Conservation (phyloP, 2,797 vertebrate genomes). For the Synanceia verrucosa region DNA sequence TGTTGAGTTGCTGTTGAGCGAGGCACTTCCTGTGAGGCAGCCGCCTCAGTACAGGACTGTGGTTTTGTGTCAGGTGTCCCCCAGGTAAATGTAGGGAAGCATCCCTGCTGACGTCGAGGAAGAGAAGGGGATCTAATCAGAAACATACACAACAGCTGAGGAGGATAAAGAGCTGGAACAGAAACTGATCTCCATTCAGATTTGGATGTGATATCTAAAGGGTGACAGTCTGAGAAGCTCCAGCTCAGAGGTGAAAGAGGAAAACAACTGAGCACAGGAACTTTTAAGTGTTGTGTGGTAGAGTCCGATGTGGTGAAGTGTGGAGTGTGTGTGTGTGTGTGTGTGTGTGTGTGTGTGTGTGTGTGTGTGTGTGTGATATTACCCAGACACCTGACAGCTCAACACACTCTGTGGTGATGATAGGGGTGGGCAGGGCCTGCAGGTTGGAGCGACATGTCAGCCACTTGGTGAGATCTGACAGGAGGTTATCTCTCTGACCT, state of each 20-base stretch:
- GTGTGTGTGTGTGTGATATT: constrained; percentile 35
- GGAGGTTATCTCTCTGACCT: constrained; percentile 63
- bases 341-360: not conserved
- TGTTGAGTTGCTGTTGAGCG: constrained; percentile 14
- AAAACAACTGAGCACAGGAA: not conserved
- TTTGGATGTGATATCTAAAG: constrained; percentile 36
- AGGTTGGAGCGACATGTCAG: constrained; percentile 51
- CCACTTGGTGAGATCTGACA: constrained; percentile 53
- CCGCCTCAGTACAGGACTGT: not conserved
- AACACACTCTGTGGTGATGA: constrained; percentile 61
- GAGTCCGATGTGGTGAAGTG: not conserved
- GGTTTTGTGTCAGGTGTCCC: constrained; percentile 15
- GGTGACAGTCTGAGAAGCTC: constrained; percentile 14
- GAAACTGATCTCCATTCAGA: constrained; percentile 41
- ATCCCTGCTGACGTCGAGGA: constrained; percentile 51
- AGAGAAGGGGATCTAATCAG: constrained; percentile 62
- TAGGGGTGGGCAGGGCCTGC: constrained; percentile 45
- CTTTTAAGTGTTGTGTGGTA: not conserved
- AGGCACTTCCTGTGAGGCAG: constrained; percentile 18
- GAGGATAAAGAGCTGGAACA: constrained; percentile 54
- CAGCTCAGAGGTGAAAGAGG: not conserved
- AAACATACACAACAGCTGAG: constrained; percentile 52
- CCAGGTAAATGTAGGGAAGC: constrained; percentile 42
- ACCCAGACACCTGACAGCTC: constrained; percentile 65
- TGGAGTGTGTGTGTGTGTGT: constrained; percentile 6